Percentiles rank a stretch among this genome's conserved stretches.
phyloP scores from a whole-genome alignment of 2,888 invertebrate genomes.

The Corbicula japonica region DNA sequence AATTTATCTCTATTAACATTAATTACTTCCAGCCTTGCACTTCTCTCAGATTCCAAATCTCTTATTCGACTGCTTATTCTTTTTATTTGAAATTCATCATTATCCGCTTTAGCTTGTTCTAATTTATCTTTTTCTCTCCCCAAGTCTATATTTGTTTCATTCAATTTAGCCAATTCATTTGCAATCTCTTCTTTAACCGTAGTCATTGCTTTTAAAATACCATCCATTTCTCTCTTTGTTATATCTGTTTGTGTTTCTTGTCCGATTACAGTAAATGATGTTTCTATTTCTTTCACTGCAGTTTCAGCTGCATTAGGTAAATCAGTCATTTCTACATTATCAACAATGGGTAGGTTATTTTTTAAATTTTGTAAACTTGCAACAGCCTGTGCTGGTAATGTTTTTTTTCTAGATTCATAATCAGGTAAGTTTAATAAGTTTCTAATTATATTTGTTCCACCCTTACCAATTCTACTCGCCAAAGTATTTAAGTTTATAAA shows the following conservation, averaged over 20 bases:
- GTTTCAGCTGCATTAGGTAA: slow-evolving; percentile 33
- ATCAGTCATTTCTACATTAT: slow-evolving; percentile 29
- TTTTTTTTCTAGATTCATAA: slow-evolving; percentile 27
- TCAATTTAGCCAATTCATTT: slow-evolving; percentile 35
- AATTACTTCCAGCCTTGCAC: slow-evolving; percentile 44
- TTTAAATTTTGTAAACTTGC: slow-evolving; percentile 23
- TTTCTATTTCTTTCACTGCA: slow-evolving; percentile 18
- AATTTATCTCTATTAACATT: slow-evolving; percentile 46
- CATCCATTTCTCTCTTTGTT: slow-evolving; percentile 13
- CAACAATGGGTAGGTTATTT: slow-evolving; percentile 31
- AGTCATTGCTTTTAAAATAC: slow-evolving; percentile 8
- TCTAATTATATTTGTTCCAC: slow-evolving; percentile 26
- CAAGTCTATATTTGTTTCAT: slow-evolving; percentile 41
- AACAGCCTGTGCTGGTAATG: slow-evolving; percentile 19
- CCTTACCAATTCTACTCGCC: slow-evolving; percentile 31
- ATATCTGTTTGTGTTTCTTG: not conserved
- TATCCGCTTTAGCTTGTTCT: slow-evolving; percentile 8
- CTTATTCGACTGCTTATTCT: slow-evolving; percentile 27
- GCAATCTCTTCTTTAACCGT: slow-evolving; percentile 11
- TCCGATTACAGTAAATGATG: slow-evolving; percentile 8
- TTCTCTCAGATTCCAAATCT: slow-evolving; percentile 45
- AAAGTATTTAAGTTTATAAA: slow-evolving; percentile 17
- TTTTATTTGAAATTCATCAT: slow-evolving; percentile 25
- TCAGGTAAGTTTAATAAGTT: slow-evolving; percentile 24
- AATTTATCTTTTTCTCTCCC: slow-evolving; percentile 38